These are phyloP conservation scores for Lepus timidus DNA, from an alignment of 2,113 vertebrate species.

Conservation along the genomic window DNA sequence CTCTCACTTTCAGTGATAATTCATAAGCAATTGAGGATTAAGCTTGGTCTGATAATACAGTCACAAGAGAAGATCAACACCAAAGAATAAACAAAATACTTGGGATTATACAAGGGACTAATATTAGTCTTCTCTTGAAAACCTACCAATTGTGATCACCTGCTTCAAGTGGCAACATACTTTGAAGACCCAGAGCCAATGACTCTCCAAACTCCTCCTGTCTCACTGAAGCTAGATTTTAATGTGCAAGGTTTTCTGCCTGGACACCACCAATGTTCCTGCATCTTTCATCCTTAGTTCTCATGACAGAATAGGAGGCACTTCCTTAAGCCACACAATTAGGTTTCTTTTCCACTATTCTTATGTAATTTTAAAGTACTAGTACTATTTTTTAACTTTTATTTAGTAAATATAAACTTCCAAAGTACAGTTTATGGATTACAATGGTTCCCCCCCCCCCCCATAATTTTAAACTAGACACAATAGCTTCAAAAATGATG, in stretches of 20 bases:
- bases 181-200: not conserved
- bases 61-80: not conserved
- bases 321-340: not conserved
- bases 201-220: not conserved
- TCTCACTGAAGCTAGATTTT: not conserved
- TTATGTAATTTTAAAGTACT: not conserved
- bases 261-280: not conserved
- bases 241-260: not conserved
- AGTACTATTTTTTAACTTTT: not conserved
- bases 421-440: no score
- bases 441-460: not conserved
- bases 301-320: not conserved
- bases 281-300: not conserved
- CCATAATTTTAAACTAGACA: conserved; percentile 49
- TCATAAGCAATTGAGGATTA: no score
- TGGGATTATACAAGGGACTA: not conserved
- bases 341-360: not conserved
- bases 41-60: not conserved
- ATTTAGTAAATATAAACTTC: no score
- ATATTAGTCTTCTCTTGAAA: not conserved
- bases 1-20: not conserved
- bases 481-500: not conserved
- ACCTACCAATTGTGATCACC: not conserved
- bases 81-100: not conserved
- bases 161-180: not conserved